phyloP scores from a whole-genome alignment of 2,113 vertebrate species.

The Anolis carolinensis region DNA sequence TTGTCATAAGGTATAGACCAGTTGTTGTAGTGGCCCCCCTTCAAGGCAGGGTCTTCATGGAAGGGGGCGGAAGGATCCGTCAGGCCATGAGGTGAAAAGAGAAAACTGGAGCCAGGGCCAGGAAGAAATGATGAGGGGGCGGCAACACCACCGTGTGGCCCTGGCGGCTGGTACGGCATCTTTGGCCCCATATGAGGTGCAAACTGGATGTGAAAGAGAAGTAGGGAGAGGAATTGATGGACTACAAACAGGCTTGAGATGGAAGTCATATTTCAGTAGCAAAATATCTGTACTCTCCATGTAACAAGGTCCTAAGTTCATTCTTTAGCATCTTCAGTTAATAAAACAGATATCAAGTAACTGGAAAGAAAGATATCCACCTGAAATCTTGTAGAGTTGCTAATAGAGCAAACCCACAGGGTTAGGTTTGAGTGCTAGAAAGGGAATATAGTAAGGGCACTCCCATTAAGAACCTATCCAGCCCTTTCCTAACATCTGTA shows the following conservation, averaged over 20 bases:
- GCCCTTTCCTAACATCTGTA: not conserved
- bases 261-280: not conserved
- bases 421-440: not conserved
- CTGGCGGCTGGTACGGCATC: slow-evolving; percentile 81
- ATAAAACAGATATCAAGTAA: not conserved
- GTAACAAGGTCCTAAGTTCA: not conserved
- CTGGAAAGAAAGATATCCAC: not conserved
- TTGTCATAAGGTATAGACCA: slow-evolving; percentile 88
- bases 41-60: slow-evolving; percentile 81
- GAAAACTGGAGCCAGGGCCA: slow-evolving; percentile 74
- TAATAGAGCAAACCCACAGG: not conserved
- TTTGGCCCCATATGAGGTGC: slow-evolving; percentile 76
- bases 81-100: slow-evolving; percentile 79
- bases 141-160: slow-evolving; percentile 72
- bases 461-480: not conserved
- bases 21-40: slow-evolving; percentile 82
- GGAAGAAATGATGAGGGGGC: slow-evolving; percentile 82
- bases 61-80: slow-evolving; percentile 68
- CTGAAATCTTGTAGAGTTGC: not conserved
- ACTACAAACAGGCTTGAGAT: not conserved
- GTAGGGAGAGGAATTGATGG: not conserved
- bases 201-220: slow-evolving; percentile 61
- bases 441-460: not conserved
- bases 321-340: not conserved
- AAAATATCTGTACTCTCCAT: not conserved